Evolutionary conservation across 2,888 invertebrate genomes (phyloP), one percentile per base, ranked within the genome.

Genomic region (Chorisops tibialis): DNA sequence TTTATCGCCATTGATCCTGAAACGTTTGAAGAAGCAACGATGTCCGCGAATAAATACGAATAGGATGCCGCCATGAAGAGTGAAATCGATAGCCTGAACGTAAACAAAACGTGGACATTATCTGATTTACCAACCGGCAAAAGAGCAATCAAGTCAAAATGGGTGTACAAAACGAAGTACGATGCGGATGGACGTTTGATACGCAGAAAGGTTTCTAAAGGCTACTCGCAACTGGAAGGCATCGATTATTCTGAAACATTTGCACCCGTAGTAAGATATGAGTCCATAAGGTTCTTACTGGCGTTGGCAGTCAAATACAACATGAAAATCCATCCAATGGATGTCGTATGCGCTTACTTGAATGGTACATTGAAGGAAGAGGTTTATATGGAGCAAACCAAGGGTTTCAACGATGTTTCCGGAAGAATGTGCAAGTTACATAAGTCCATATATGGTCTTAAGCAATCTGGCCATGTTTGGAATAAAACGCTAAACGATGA

Each of bases 291-390:
- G 39, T 39, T 39, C 39, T 39, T 39, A 39, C 39, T 39, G 39
- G 39, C 39, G 39, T 39, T 39, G 39, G 51, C 60, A 43, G 45
- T 21, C 30, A 14, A 58, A 45, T 30, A 43, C 22, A 35, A 58
- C 14, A 14, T 58, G 21, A 3, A 39, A 11, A 41, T 60, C n/a
- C 41, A 39, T 41, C 50, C 39, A 43, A 41, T 51, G 51, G 60
- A 60, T 35, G 60, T 19, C 12, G 51, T 43, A 12, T 18, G 49
- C 6, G 51, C 51, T 12, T 60, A 37, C 39, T 51, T 60, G 19
- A 50, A 60, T 22, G 60, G 41, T 12, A 14, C 18, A 14, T n/a
- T 50, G 14, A 22, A 30, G 14, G 24, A 50, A n/a, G 47, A 47
- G 19, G 18, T 47, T 18, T 47, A 47, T 47, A 47, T 47, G 18